Base-by-base conservation (phyloP, 2,888 invertebrate genomes). In the Eubasilissa splendida region DNA sequence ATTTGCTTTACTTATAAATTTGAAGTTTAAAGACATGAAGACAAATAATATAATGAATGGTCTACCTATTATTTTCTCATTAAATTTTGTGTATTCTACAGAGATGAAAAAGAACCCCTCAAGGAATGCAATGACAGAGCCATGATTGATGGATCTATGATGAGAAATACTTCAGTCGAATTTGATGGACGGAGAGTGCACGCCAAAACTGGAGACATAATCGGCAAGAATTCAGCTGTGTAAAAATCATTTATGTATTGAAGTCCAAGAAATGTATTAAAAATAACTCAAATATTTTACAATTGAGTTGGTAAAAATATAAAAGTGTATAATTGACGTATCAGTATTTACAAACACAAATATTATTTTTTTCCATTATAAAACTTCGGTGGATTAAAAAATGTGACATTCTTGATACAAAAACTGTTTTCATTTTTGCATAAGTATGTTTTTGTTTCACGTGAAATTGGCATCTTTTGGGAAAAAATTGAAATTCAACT, bases 171-270 rank as follows among this genome's bases (percentile, higher is more conserved):
- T 79, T 95, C 95, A 33, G 93, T 96, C 33, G 96, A 96, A 87
- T 96, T 95, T 86, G 96, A 96, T 86, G 95, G 96, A 4, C 93
- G 94, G 86, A 93, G 95, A 85, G 96, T 95, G 56, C 94, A 95
- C 86, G 95, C 96, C 63, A 95, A 95, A 86, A 95, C 96, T 81
- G 95, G 96, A 82, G 95, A 94, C 85, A 93, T 96, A 85, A 95
- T 96, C 86, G 96, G 96, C 85, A 96, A 96, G 90, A 96, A 96
- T 88, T 96, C 96, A n/a, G 96, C 96, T 77, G 96, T 97, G 85
- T 95, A 92, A 88, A 78, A 85, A 63, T 12, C 33, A 31, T 33
- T 11, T 11, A 31, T 8, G 12, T 11, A 63, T 63, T 42, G 4
- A 42, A 42, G 5, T 33, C 31, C 63, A 33, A 12, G 12, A 22